These are phyloP conservation scores for Bimastos eiseni DNA, from an alignment of 2,888 invertebrate genomes.

Conservation along the genomic window DNA sequence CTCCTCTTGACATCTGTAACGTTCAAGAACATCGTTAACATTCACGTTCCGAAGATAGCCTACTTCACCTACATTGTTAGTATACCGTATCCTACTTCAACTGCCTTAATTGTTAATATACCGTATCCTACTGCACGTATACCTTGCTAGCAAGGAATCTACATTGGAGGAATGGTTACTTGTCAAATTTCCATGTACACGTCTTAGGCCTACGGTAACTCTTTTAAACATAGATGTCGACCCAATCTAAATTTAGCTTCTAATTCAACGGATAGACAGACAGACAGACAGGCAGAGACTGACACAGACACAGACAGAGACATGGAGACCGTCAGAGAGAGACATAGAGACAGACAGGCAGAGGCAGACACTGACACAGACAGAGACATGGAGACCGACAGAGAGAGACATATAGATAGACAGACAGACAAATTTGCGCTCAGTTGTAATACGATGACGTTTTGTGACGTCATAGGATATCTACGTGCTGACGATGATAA, in stretches of 20 bases:
- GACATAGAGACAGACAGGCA: too few species aligned
- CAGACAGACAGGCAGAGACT: not conserved
- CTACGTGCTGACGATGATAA: not conserved
- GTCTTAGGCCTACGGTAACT: too few species aligned
- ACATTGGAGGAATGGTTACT: too few species aligned
- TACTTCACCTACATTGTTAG: constrained; percentile 47
- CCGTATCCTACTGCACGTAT: too few species aligned
- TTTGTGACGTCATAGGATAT: not conserved
- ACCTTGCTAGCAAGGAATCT: too few species aligned
- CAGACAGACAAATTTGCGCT: too few species aligned
- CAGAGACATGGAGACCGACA: not conserved
- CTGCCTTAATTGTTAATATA: too few species aligned
- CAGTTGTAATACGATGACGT: not conserved
- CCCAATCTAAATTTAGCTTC: too few species aligned
- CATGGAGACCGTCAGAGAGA: not conserved
- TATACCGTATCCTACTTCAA: too few species aligned
- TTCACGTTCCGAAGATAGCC: constrained; percentile 55
- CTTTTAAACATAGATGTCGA: too few species aligned
- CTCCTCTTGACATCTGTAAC: constrained; percentile 55
- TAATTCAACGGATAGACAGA: constrained; percentile 30
- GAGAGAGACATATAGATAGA: not conserved
- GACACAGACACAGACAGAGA: not conserved
- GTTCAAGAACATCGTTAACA: constrained; percentile 55
- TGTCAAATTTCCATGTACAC: too few species aligned
- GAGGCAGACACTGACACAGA: too few species aligned